Base-by-base conservation (phyloP, 2,113 vertebrate species). In the Eretmochelys imbricata region DNA sequence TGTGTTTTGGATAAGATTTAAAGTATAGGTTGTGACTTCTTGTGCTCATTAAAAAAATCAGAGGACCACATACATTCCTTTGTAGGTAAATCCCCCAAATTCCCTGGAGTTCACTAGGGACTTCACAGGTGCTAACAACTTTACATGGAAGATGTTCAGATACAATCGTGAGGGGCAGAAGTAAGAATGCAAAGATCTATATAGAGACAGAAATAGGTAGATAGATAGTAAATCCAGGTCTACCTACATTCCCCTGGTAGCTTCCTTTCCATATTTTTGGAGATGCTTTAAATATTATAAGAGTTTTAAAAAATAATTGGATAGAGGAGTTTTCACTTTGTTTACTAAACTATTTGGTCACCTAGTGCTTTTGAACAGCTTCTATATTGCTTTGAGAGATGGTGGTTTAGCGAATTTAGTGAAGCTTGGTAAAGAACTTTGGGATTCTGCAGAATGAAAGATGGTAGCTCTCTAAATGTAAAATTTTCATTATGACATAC, bases 321-420 rank as follows among this genome's bases (percentile, higher is more conserved):
- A 81, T 6, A 50, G 0, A 87, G 25, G n/a, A 88, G 57, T 62
- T 87, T 48, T 29, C 46, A 72, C 38, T 89, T 95, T 48, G 27
- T 51, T 89, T 93, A 82, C 53, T 81, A 65, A 84, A 51, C 42
- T 1, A 1, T 85, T 62, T 80, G 95, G 51, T 79, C 88, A 82
- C 46, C 85, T 42, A 79, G 24, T 24, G 31, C 27, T 81, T 54
- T 24, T 54, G 12, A 51, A 50, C 31, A 89, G 84, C 69, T 89
- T 93, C 48, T 78, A 79, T 80, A 81, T 17, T 91, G 10, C 90
- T 25, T 89, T 69, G 69, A 96, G 57, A 80, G 84, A 42, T 89
- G 65, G 35, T 50, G 29, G 24, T 16, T 31, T 69, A n/a, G 20
- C 65, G 75, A 17, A 81, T 79, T 42, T 42, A 42, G 38, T 9